phyloP scores from a whole-genome alignment of 2,888 invertebrate genomes.

The Cephus sareptanus region DNA sequence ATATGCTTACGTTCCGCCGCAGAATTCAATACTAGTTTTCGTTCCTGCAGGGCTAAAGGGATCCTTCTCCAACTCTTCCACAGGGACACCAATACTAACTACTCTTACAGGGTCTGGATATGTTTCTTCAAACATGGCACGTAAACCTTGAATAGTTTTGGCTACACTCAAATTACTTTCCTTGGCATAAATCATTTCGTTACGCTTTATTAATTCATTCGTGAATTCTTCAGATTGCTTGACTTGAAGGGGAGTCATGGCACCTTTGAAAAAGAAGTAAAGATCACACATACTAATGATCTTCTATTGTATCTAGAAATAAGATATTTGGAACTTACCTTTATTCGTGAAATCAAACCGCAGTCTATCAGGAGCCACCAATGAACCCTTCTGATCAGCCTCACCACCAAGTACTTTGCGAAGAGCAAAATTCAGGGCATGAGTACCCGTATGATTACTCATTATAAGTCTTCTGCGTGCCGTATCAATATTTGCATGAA shows the following conservation, averaged over 20 bases:
- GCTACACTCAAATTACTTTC: conserved; percentile 86
- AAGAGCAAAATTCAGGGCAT: conserved; percentile 94
- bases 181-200: conserved; percentile 88
- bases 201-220: conserved; percentile 79
- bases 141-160: conserved; percentile 89
- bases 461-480: conserved; percentile 90
- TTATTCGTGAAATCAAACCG: conserved; percentile 98
- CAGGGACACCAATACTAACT: conserved; percentile 92
- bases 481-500: conserved; percentile 85
- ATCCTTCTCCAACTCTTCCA: conserved; percentile 88
- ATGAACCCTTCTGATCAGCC: conserved; percentile 95
- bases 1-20: conserved; percentile 89
- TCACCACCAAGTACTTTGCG: conserved; percentile 90
- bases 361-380: conserved; percentile 96
- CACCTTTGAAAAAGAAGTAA: conserved; percentile 67
- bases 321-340: conserved; percentile 55
- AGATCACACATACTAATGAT: neutral
- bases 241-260: conserved; percentile 89
- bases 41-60: conserved; percentile 84
- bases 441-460: conserved; percentile 99
- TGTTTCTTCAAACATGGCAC: conserved; percentile 98
- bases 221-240: conserved; percentile 86
- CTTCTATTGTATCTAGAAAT: neutral
- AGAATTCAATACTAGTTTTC: conserved; percentile 96
- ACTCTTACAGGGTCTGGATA: conserved; percentile 97